Evolutionary conservation across 2,888 invertebrate species (phyloP).

Genomic region (Andricus curvator): DNA sequence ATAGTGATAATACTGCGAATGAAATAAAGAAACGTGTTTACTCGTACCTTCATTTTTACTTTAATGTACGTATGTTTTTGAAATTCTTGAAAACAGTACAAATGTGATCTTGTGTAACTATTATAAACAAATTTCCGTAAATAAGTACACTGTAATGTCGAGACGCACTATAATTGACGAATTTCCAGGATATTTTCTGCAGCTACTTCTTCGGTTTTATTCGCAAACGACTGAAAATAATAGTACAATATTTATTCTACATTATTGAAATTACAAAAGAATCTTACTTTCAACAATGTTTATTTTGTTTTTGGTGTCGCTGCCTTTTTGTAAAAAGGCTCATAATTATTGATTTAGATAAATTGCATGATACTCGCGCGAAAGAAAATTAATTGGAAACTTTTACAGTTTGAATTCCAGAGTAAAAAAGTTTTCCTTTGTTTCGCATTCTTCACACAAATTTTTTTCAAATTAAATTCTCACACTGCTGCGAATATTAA

Average conservation of each 20-base stretch:
- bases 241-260: constrained; percentile 14
- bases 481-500: background rate
- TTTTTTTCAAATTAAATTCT: no score
- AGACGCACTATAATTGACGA: background rate
- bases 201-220: constrained; percentile 1
- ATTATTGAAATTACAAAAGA: constrained; percentile 10
- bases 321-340: background rate
- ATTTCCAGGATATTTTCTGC: background rate
- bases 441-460: background rate
- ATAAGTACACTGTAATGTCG: background rate
- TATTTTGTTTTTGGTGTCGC: background rate
- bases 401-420: background rate
- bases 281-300: constrained; percentile 4
- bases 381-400: constrained; percentile 16
- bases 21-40: constrained; percentile 54
- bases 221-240: background rate
- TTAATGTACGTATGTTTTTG: background rate
- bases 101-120: background rate
- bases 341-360: background rate
- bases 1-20: constrained; percentile 48
- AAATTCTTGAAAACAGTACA: background rate
- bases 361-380: background rate
- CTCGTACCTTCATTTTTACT: constrained; percentile 44
- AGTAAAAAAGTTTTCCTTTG: constrained; percentile 7
- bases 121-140: background rate